phyloP scores from a whole-genome alignment of 2,113 vertebrate species.

The Chlorodrepanis virens region DNA sequence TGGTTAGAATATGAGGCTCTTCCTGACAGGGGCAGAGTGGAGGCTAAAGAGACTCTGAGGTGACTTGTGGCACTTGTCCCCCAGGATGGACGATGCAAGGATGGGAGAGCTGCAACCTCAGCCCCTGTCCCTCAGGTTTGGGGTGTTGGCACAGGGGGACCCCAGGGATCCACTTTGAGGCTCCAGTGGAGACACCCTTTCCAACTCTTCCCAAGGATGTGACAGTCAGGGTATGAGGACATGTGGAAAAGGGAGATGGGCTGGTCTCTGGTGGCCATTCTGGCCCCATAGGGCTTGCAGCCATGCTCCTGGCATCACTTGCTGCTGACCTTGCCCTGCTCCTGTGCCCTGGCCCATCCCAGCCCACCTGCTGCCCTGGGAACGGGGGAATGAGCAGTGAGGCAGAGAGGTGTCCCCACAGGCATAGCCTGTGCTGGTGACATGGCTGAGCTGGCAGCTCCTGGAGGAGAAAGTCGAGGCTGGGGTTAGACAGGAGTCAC shows the following conservation, averaged over 20 bases:
- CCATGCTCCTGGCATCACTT: background rate
- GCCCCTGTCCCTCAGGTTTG: background rate
- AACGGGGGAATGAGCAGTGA: background rate
- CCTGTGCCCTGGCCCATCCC: background rate
- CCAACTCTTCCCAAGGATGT: background rate
- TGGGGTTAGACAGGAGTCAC: background rate
- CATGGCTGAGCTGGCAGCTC: background rate
- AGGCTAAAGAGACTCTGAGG: background rate
- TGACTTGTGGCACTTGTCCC: background rate
- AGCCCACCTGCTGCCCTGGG: background rate
- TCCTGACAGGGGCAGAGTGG: background rate
- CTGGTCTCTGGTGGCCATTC: background rate
- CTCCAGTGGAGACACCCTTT: background rate
- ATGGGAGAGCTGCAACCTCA: background rate
- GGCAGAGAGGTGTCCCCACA: background rate
- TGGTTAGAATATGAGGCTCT: background rate
- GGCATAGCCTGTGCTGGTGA: background rate
- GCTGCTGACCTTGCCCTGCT: background rate
- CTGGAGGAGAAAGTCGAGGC: fast-evolving
- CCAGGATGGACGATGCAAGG: background rate
- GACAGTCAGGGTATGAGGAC: background rate
- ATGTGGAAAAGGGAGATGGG: background rate
- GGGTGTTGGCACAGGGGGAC: background rate
- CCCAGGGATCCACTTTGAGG: background rate
- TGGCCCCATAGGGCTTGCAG: background rate